phyloP scores from a whole-genome alignment of 1,140 invertebrate genomes.

The Penaeus indicus region DNA sequence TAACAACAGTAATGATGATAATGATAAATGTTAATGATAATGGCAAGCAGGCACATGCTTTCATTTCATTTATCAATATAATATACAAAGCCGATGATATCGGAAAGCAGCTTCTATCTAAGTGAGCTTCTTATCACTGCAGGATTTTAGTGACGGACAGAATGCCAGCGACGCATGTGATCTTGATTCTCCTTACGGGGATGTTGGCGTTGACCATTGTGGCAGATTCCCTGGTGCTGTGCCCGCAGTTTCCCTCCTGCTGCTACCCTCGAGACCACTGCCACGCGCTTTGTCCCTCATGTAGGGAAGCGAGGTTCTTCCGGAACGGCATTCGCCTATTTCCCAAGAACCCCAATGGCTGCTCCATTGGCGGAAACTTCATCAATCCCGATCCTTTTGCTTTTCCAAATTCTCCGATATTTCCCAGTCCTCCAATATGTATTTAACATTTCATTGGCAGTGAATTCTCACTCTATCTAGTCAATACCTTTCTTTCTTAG shows the following conservation, averaged over 20 bases:
- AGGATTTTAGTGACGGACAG: not conserved
- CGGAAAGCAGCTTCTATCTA: not conserved
- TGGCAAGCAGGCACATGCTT: too few species aligned
- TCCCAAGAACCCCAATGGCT: slow-evolving; percentile 33
- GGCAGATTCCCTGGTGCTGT: slow-evolving; percentile 44
- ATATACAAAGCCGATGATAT: too few species aligned
- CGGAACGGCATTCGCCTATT: slow-evolving; percentile 21
- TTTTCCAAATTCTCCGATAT: slow-evolving; percentile 28
- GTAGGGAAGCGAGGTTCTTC: slow-evolving; percentile 46
- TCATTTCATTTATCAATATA: too few species aligned
- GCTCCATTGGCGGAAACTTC: slow-evolving; percentile 26
- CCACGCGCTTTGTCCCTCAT: slow-evolving; percentile 48
- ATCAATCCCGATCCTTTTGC: slow-evolving; percentile 50
- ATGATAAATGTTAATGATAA: too few species aligned
- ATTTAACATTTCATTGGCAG: not conserved
- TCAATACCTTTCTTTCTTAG: too few species aligned
- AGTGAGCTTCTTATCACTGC: not conserved
- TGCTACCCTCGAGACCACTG: slow-evolving; percentile 53
- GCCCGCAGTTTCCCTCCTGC: slow-evolving; percentile 47
- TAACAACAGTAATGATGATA: too few species aligned
- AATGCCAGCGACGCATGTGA: not conserved
- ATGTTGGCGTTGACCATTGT: not conserved
- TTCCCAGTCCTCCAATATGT: slow-evolving; percentile 49
- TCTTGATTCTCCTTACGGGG: not conserved
- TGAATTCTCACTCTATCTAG: too few species aligned